Evolutionary conservation across 2,797 vertebrate genomes (phyloP), one percentile per base, ranked within the genome.

Genomic region (Acomys russatus): DNA sequence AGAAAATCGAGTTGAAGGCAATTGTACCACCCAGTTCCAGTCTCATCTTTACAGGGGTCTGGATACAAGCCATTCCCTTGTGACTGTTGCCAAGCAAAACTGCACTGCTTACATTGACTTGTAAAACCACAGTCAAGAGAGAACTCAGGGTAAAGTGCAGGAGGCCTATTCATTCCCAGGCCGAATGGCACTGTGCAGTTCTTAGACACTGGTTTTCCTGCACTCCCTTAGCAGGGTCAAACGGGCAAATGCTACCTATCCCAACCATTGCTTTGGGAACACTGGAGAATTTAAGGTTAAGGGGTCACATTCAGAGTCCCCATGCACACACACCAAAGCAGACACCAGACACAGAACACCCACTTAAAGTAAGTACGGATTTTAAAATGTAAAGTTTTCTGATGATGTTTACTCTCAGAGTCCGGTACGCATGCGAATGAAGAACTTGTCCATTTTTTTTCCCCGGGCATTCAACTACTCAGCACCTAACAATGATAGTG

Each of bases 21-120:
- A 76, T 90, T 90, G 56, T 63, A 10, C 9, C 38, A 33, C 17
- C 2, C 22, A 15, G 4, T 30, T 54, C 49, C 66, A 54, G 33
- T 56, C 84, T 71, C 84, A 56, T 17, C 44, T 74, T 33, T 61
- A 30, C 23, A 61, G 38, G 38, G 6, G 11, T 63, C 14, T 71
- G 71, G 11, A 74, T 76, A 20, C 11, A 76, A 25, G 3, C 18
- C 0, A 20, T 88, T 44, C 30, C 8, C 6, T 33, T 20, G 74
- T 63, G 63, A 28, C 49, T 44, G 77, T 66, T 35, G 18, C 91
- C n/a, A 66, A 15, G 18, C 51, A 85, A 59, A 79, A 88, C 64
- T 94, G 92, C 25, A 83, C 38, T 84, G 23, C 12, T 71, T 86
- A 79, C 88, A 51, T 49, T 70, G 73, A 92, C 15, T 64, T 84